phyloP scores from a whole-genome alignment of 2,113 vertebrate species.

The Dipodomys ordii region DNA sequence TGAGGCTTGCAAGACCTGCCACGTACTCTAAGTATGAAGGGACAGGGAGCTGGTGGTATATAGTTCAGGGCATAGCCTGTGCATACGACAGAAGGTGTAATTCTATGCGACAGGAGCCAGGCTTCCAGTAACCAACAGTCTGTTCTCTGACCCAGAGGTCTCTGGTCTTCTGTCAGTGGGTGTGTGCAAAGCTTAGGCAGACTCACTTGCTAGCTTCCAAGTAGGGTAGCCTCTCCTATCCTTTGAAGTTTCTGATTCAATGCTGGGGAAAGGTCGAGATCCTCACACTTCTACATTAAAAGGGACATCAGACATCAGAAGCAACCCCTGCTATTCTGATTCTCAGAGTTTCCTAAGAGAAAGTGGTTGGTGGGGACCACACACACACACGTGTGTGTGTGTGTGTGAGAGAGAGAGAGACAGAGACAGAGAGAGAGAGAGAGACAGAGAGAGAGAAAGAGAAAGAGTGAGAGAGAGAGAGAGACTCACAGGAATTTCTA shows the following conservation, averaged over 20 bases:
- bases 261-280: neutral
- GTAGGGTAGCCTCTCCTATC: conserved; percentile 19
- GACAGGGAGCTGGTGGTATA: neutral
- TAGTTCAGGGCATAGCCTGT: neutral
- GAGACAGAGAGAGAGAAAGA: too few relatives aligned
- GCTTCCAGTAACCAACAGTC: conserved; percentile 47
- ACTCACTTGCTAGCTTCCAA: conserved; percentile 37
- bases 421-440: too few relatives aligned
- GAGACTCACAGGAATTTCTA: neutral
- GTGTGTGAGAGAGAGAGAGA: too few relatives aligned
- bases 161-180: conserved; percentile 58
- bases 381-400: neutral
- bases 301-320: neutral
- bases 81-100: neutral
- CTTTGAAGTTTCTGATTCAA: conserved; percentile 43
- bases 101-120: conserved; percentile 48
- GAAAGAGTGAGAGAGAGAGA: too few relatives aligned
- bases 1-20: neutral
- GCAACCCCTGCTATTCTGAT: neutral
- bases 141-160: conserved; percentile 62
- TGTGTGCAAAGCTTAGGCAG: conserved; percentile 28
- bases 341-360: neutral
- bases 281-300: neutral
- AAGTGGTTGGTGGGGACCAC: neutral
- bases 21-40: neutral